Evolutionary conservation across 1,140 invertebrate genomes (phyloP).

Genomic region (Tribolium castaneum): DNA sequence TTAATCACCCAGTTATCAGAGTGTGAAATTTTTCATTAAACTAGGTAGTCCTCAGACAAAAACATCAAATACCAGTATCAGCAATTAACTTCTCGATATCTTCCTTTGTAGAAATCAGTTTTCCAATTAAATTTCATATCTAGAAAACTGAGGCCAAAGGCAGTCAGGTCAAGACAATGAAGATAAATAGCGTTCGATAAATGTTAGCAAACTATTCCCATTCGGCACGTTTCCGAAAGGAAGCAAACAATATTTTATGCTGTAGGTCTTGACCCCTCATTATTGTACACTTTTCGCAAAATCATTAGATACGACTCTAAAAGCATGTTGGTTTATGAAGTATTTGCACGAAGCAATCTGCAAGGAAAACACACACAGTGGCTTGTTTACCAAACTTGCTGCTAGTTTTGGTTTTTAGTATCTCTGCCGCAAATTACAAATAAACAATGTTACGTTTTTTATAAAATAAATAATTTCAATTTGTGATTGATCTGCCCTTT

Average conservation of each 20-base stretch:
- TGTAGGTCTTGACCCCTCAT: not conserved
- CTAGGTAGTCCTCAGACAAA: not conserved
- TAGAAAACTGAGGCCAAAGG: not conserved
- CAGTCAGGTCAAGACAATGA: slow-evolving; percentile 4
- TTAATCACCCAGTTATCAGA: slow-evolving; percentile 1
- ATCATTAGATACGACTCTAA: not conserved
- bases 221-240: not conserved
- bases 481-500: not conserved
- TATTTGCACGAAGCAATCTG: too few relatives aligned
- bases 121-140: not conserved
- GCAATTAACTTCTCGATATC: not conserved
- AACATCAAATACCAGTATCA: not conserved
- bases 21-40: slow-evolving; percentile 21
- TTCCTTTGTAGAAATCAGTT: not conserved
- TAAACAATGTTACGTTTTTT: too few relatives aligned
- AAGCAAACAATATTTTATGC: not conserved
- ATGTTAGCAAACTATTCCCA: slow-evolving; percentile 18
- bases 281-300: not conserved
- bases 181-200: slow-evolving; percentile 19
- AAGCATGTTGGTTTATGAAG: too few relatives aligned
- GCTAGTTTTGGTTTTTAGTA: too few relatives aligned
- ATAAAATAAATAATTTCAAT: not conserved
- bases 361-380: too few relatives aligned
- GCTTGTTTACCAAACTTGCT: too few relatives aligned
- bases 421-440: too few relatives aligned